Evolutionary conservation across 2,888 invertebrate genomes (phyloP).

Genomic region (Trissolcus brochymenae): DNA sequence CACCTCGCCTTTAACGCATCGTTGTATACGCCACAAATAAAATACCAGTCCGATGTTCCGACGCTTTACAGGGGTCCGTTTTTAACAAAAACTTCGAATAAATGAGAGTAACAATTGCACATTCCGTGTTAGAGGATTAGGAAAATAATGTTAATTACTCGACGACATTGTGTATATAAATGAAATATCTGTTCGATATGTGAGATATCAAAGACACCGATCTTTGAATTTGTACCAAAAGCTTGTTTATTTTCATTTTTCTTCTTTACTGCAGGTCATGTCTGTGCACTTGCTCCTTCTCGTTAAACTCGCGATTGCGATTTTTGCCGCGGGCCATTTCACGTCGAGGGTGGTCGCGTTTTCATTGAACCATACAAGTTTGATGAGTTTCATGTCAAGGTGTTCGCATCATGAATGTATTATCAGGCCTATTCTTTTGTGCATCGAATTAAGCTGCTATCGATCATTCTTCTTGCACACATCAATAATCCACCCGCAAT

Average conservation of each 20-base stretch:
- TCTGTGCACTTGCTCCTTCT: constrained; percentile 25
- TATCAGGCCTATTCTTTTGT: constrained; percentile 16
- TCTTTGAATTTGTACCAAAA: no score
- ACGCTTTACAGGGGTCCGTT: constrained; percentile 65
- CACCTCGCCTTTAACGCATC: constrained; percentile 55
- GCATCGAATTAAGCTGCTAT: constrained; percentile 21
- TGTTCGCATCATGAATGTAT: constrained; percentile 11
- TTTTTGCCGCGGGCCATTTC: constrained; percentile 33
- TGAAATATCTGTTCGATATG: constrained; percentile 13
- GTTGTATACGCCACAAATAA: constrained; percentile 61
- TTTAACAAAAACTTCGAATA: constrained; percentile 25
- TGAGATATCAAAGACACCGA: no score
- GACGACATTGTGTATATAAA: constrained; percentile 9
- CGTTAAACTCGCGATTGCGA: constrained; percentile 40
- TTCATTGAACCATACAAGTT: constrained; percentile 46
- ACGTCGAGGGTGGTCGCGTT: constrained; percentile 56
- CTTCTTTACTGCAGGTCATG: constrained; percentile 17
- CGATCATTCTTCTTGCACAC: constrained; percentile 6
- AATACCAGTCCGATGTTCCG: constrained; percentile 68
- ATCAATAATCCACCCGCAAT: constrained; percentile 1
- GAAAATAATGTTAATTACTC: not conserved
- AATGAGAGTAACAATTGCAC: no score
- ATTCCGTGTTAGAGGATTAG: no score
- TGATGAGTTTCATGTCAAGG: constrained; percentile 31
- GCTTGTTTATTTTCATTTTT: not conserved